Evolutionary conservation across 2,113 vertebrate species (phyloP).

Genomic region (Gopherus flavomarginatus): DNA sequence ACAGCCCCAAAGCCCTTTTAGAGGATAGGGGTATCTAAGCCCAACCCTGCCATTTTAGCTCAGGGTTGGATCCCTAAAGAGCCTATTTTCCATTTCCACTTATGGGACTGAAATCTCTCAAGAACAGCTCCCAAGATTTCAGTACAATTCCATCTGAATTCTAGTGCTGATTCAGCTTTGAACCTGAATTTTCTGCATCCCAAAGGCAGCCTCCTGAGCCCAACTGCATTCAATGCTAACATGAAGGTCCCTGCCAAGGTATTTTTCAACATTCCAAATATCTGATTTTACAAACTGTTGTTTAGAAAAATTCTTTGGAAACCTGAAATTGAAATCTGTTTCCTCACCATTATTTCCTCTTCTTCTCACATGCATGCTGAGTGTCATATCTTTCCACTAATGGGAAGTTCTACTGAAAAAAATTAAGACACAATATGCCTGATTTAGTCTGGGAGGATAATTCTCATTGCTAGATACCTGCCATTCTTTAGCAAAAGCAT

Average conservation of each 20-base stretch:
- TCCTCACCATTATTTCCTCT: neutral
- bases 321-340: neutral
- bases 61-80: rapidly evolving
- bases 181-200: neutral
- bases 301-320: neutral
- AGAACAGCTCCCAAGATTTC: neutral
- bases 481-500: neutral
- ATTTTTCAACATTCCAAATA: neutral
- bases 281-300: neutral
- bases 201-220: neutral
- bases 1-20: neutral
- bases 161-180: neutral
- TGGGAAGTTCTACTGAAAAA: neutral
- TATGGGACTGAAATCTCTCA: neutral
- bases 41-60: neutral
- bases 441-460: neutral
- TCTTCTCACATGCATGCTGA: neutral
- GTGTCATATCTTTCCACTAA: neutral
- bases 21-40: neutral
- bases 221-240: neutral
- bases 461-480: neutral
- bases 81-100: rapidly evolving
- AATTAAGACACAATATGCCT: neutral
- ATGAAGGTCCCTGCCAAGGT: neutral
- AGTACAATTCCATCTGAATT: neutral